Base-by-base conservation (phyloP, 2,797 vertebrate genomes). In the Falco columbarius region DNA sequence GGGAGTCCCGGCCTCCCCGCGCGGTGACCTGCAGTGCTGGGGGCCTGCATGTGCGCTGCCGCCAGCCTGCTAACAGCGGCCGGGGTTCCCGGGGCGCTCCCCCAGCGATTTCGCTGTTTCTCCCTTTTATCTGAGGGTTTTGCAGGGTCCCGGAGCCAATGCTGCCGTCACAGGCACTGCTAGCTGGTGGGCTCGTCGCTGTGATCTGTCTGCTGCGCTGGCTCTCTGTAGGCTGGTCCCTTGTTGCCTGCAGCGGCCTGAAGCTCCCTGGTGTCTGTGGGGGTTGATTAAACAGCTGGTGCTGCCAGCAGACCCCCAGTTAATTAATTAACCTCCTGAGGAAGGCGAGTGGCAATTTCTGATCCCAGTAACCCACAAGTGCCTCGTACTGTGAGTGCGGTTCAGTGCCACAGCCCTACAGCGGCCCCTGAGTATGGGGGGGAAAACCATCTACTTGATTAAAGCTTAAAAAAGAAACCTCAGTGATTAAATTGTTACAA, bases 191-290 rank as follows among this genome's bases (percentile, higher is more conserved):
- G 18, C 29, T 6, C 30, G 4, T 62, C 21, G 55, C 32, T 12
- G 1, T 32, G 32, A 14, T 26, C 34, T 5, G 3, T 36, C 24
- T 42, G 47, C 30, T 14, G 8, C 55, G 1, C 6, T 6, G 30
- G 14, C 47, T 62, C 29, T 3, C 1, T 26, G 77, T 7, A n/a
- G 30, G 32, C 40, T 32, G 7, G 3, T 75, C 23, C 14, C 9
- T 44, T 1, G 3, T 20, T 14, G 55, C 22, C 52, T 24, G 12
- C 46, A 2, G 17, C 44, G 5, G 26, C 14, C 34, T 1, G 9
- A 12, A 32, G 38, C 11, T 36, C 38, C 24, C 8, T 29, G 6
- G 12, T 40, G 20, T 6, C 5, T 52, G 51, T 3, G 21, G 1
- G 38, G 16, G 22, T 27, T 38, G 8, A n/a, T 54, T 19, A 42